Conservation (phyloP, 2,888 invertebrate species). For the Andrena dorsata region DNA sequence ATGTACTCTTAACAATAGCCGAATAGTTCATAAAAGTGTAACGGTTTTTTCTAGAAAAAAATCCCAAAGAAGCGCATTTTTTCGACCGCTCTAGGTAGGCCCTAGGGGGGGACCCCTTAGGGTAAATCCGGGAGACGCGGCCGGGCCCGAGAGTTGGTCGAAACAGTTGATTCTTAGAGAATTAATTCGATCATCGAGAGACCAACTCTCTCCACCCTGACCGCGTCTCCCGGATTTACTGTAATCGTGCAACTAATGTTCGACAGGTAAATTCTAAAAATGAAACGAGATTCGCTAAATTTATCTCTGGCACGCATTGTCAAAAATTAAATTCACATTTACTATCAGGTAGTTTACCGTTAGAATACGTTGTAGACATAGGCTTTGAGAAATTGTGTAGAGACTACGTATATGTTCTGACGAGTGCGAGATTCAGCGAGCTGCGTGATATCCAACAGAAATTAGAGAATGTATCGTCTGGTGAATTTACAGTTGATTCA, state of each 20-base stretch:
- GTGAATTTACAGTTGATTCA: constrained; percentile 67
- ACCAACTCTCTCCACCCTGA: too few species aligned
- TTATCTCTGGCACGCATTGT: constrained; percentile 60
- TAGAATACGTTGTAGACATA: constrained; percentile 78
- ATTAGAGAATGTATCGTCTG: constrained; percentile 63
- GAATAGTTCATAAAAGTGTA: too few species aligned
- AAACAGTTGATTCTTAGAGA: too few species aligned
- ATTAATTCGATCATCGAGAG: too few species aligned
- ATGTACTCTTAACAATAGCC: too few species aligned
- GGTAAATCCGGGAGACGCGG: too few species aligned
- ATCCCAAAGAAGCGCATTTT: too few species aligned
- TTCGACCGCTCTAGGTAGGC: too few species aligned
- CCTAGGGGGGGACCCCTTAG: too few species aligned
- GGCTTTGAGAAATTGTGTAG: constrained; percentile 79
- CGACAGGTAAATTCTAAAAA: constrained; percentile 63
- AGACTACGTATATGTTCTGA: constrained; percentile 77
- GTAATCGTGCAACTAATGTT: constrained; percentile 14
- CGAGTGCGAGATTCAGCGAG: constrained; percentile 71
- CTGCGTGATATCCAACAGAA: constrained; percentile 69
- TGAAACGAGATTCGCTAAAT: constrained; percentile 72
- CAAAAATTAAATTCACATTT: constrained; percentile 65
- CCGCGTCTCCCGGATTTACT: too few species aligned
- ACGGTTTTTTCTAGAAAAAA: too few species aligned
- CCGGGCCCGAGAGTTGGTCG: too few species aligned
- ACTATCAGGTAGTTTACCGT: constrained; percentile 73